Evolutionary conservation across 2,888 invertebrate species (phyloP), one percentile per base, ranked within the genome.

Genomic region (Apamea anceps): DNA sequence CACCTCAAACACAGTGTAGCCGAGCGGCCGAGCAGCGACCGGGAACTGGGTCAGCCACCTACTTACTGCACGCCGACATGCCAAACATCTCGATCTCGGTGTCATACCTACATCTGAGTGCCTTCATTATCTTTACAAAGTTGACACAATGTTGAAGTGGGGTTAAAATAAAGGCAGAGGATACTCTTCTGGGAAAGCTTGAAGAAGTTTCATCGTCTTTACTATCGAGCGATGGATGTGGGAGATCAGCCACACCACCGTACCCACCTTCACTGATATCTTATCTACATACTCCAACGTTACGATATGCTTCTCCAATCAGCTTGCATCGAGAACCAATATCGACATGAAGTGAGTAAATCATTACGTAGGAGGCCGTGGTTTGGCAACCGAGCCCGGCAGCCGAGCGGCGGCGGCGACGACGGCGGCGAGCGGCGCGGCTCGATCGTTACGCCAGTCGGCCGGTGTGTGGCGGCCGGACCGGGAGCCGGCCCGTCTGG

Each of bases 401-500:
- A 75, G 37, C 68, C 28, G 65, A 68, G 21, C 42, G 80, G 21
- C 57, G 62, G 32, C 60, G 37, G 12, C 37, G 67, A 25, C 42
- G 48, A 21, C 42, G 32, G 45, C n/a, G 37, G 18, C 48, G 79
- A 8, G 63, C 42, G 25, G 48, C 18, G 37, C 15, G 37, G 12
- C 57, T 28, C 65, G 84, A 80, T 84, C 78, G 77, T 84, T 80
- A 80, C 80, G 78, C 25, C 57, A 71, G 32, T 32, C 32, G 3
- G 71, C 25, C 37, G 65, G 71, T 18, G 62, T 60, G 60, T 25
- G 42, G 72, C 71, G 28, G 71, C 28, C 71, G 63, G 71, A 18
- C 84, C 42, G 77, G 78, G 84, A 84, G 84, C 84, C 66, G 79
- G 54, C 78, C n/a, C 48, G 79, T 78, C 76, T 37, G 65, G 28